Conservation (phyloP, 2,797 vertebrate genomes). For the Anguilla megastoma region DNA sequence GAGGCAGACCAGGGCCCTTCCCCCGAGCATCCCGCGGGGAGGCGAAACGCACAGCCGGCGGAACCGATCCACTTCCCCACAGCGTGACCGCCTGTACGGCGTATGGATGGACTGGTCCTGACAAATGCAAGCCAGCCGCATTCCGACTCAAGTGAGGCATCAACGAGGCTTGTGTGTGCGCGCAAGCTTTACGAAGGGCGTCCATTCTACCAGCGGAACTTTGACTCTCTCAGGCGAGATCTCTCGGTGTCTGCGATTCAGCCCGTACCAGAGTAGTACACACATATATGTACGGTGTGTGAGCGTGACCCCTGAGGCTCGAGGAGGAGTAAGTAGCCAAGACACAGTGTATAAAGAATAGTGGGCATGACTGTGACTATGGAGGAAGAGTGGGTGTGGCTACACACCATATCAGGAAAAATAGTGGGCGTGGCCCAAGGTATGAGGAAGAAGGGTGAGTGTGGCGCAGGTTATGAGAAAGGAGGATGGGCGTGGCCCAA, state of each 20-base stretch:
- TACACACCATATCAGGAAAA: not conserved
- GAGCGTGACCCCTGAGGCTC: not conserved
- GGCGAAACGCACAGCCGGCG: slow-evolving; percentile 1
- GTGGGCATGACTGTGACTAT: not conserved
- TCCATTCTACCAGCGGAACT: not conserved
- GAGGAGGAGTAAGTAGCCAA: not conserved
- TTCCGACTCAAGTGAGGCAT: not conserved
- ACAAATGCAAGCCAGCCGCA: slow-evolving; percentile 13
- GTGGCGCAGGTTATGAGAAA: too few species aligned
- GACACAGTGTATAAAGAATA: too few species aligned
- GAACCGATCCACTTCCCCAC: not conserved
- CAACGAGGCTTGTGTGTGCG: not conserved
- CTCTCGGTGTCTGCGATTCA: too few species aligned
- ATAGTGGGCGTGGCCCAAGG: not conserved
- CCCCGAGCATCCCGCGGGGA: not conserved
- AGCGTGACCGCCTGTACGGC: slow-evolving; percentile 9
- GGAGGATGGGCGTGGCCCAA: not conserved
- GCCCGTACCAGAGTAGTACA: too few species aligned
- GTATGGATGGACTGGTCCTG: slow-evolving; percentile 11
- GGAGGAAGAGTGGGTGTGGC: not conserved
- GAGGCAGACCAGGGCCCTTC: not conserved
- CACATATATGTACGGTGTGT: not conserved
- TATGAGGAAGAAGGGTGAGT: not conserved
- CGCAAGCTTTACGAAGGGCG: not conserved
- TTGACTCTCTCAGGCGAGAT: not conserved